A percentile compares a stretch with the other conserved stretches of the same genome.
phyloP scores from a whole-genome alignment of 2,797 vertebrate genomes.

The Caiman crocodilus region DNA sequence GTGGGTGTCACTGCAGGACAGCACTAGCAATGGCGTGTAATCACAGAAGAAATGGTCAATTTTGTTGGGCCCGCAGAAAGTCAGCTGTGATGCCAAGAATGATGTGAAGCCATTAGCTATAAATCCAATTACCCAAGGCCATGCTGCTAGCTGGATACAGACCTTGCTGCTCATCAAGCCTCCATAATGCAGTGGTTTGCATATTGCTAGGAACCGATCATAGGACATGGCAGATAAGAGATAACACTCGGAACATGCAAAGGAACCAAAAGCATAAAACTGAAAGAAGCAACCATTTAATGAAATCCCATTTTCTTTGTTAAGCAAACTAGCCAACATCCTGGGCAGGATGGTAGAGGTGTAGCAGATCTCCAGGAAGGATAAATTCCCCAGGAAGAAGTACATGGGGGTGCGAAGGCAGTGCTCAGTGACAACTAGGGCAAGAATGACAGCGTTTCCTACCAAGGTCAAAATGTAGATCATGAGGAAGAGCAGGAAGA shows the following conservation, averaged over 20 bases:
- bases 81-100: slow-evolving; percentile 27
- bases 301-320: slow-evolving; percentile 19
- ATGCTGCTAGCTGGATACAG: slow-evolving; percentile 13
- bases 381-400: neutral
- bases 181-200: slow-evolving; percentile 23
- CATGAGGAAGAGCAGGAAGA: neutral
- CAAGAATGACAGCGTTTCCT: slow-evolving; percentile 6
- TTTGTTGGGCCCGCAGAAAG: slow-evolving; percentile 25
- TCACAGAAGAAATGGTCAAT: slow-evolving; percentile 63
- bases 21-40: slow-evolving; percentile 18
- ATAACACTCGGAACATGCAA: neutral
- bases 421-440: neutral
- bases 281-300: neutral
- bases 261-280: slow-evolving; percentile 33
- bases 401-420: slow-evolving; percentile 3
- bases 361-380: too few species aligned
- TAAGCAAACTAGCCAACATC: slow-evolving; percentile 49
- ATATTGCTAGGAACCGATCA: slow-evolving; percentile 52
- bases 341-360: neutral
- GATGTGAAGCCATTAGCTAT: slow-evolving; percentile 18
- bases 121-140: slow-evolving; percentile 37
- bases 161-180: slow-evolving; percentile 8
- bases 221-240: slow-evolving; percentile 45
- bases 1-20: slow-evolving; percentile 10
- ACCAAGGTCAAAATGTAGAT: slow-evolving; percentile 1